These are phyloP conservation scores for Stigmatopora nigra DNA, from an alignment of 2,113 vertebrate genomes.

Conservation along the genomic window DNA sequence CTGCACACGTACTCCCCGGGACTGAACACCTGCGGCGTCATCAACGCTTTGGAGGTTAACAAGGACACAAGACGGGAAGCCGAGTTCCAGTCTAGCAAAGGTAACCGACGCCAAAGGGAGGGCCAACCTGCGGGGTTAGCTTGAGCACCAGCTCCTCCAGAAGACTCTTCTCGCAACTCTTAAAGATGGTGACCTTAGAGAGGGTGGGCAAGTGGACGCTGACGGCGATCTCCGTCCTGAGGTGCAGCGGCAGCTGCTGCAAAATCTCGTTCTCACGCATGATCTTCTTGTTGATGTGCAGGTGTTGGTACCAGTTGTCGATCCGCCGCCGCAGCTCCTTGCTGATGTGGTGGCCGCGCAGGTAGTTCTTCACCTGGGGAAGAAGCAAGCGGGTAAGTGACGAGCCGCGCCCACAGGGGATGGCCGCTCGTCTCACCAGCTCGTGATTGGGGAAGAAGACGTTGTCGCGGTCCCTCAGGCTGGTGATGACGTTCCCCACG, in stretches of 20 bases:
- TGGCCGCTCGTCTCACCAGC: constrained; percentile 55
- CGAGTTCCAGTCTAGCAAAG: no score
- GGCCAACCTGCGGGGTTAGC: constrained; percentile 74
- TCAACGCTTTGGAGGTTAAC: not conserved
- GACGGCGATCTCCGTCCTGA: constrained; percentile 80
- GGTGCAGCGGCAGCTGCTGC: constrained; percentile 69
- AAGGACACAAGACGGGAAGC: no score
- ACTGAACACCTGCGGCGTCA: constrained; percentile 73
- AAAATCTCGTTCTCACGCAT: constrained; percentile 78
- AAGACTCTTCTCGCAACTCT: constrained; percentile 80
- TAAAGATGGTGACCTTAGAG: constrained; percentile 86
- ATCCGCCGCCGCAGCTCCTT: constrained; percentile 68
- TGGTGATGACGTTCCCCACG: constrained; percentile 77
- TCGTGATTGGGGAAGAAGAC: constrained; percentile 80
- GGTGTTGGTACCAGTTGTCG: constrained; percentile 82
- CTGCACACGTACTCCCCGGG: constrained; percentile 88
- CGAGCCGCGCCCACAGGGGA: no score
- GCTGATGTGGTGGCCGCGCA: constrained; percentile 65
- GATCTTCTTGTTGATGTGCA: constrained; percentile 83
- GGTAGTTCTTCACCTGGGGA: constrained; percentile 68
- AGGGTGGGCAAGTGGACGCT: constrained; percentile 81
- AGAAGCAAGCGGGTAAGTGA: no score
- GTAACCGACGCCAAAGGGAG: no score
- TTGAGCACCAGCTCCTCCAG: constrained; percentile 86
- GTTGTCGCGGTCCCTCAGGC: constrained; percentile 68